Conservation (phyloP, 2,113 vertebrate genomes). For the Coptodon rendalli region DNA sequence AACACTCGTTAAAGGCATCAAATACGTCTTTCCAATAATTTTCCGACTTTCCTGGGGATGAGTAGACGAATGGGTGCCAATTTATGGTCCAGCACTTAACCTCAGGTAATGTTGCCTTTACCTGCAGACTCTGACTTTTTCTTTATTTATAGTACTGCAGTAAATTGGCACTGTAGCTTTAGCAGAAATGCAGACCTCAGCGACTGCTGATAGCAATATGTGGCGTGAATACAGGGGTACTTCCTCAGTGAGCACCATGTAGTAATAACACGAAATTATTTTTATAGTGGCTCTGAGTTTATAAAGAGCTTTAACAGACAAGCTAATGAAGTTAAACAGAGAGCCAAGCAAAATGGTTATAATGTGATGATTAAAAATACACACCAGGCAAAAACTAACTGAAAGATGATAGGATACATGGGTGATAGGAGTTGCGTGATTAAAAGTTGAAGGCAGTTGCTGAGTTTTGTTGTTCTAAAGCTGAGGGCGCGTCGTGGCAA, state of each 20-base stretch:
- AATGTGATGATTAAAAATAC: neutral
- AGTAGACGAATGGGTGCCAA: neutral
- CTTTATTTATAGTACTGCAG: neutral
- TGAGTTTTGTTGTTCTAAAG: neutral
- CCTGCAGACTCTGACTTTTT: neutral
- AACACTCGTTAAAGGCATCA: neutral
- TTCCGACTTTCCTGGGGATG: neutral
- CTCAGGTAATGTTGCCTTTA: neutral
- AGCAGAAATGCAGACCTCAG: neutral
- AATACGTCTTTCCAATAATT: neutral
- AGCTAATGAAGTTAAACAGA: neutral
- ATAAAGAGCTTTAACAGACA: neutral
- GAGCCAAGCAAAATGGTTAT: neutral
- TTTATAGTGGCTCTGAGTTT: neutral
- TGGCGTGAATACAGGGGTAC: neutral
- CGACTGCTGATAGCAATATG: neutral
- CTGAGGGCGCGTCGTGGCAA: neutral
- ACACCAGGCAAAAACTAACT: neutral
- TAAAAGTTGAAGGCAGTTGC: neutral
- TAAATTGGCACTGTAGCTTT: neutral
- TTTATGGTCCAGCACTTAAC: neutral
- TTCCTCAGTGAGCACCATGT: neutral
- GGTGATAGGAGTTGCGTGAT: neutral
- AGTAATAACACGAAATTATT: neutral
- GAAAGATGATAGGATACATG: neutral